Percentiles rank a stretch among this genome's conserved stretches.
Evolutionary conservation across 2,797 vertebrate species (phyloP).

Genomic region (Pangasius mekongensis): DNA sequence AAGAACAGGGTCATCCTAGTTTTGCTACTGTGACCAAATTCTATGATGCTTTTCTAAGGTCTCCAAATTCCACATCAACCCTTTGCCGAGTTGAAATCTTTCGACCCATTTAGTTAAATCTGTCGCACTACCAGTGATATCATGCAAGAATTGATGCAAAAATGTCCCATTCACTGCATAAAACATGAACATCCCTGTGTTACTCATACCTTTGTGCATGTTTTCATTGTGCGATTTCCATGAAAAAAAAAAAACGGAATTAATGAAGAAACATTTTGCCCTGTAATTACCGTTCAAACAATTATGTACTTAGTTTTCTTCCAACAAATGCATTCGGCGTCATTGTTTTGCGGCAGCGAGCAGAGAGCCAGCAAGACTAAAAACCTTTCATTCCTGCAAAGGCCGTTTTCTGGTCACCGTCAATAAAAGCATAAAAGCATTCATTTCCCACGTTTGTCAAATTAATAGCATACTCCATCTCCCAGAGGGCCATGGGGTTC

Average conservation of each 20-base stretch:
- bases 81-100: not conserved
- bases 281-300: constrained; percentile 83
- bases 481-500: constrained; percentile 85
- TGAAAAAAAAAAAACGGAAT: constrained; percentile 76
- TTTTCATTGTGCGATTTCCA: constrained; percentile 73
- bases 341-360: constrained; percentile 81
- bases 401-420: constrained; percentile 84
- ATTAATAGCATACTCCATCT: constrained; percentile 88
- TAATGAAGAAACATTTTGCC: constrained; percentile 86
- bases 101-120: constrained; percentile 19
- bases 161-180: constrained; percentile 59
- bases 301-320: constrained; percentile 88
- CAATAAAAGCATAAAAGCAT: constrained; percentile 91
- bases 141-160: constrained; percentile 28
- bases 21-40: not conserved
- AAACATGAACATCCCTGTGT: constrained; percentile 65
- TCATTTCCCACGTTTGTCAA: constrained; percentile 88
- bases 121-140: constrained; percentile 14
- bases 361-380: constrained; percentile 84
- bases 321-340: constrained; percentile 83
- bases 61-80: not conserved
- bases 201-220: constrained; percentile 70
- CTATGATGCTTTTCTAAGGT: not conserved
- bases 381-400: constrained; percentile 87
- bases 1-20: not conserved